These are phyloP conservation scores for Podotricha telesiphe DNA, from an alignment of 2,888 invertebrate species.

Conservation along the genomic window DNA sequence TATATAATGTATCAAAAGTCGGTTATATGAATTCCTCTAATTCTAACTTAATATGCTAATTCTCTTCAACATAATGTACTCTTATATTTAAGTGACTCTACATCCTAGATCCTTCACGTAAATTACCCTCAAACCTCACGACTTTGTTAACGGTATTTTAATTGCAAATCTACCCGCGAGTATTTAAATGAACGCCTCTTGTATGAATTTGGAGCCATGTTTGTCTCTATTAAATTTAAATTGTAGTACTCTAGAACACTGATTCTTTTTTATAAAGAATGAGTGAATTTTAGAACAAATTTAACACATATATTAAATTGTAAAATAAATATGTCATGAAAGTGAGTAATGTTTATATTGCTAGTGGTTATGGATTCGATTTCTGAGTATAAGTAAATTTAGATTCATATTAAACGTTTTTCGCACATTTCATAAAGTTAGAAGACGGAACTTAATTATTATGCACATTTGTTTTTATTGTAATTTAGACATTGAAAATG, in stretches of 20 bases:
- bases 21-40: too few relatives aligned
- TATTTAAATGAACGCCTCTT: constrained; percentile 26
- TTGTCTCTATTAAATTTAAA: constrained; percentile 13
- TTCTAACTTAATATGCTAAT: not conserved
- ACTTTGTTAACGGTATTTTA: constrained; percentile 25
- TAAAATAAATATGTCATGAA: not conserved
- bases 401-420: too few relatives aligned
- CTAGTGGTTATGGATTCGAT: not conserved
- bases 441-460: too few relatives aligned
- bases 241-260: not conserved
- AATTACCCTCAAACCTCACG: constrained; percentile 23
- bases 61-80: not conserved
- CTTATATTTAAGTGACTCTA: constrained; percentile 8
- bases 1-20: too few relatives aligned
- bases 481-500: too few relatives aligned
- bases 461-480: too few relatives aligned
- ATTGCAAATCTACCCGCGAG: constrained; percentile 26
- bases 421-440: too few relatives aligned
- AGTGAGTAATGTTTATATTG: not conserved
- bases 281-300: too few relatives aligned
- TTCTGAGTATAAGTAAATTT: not conserved
- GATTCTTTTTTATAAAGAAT: not conserved
- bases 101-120: constrained; percentile 23
- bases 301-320: not conserved
- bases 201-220: constrained; percentile 17